These are phyloP conservation scores for Tineola bisselliella DNA, from an alignment of 2,888 invertebrate species.

Conservation along the genomic window DNA sequence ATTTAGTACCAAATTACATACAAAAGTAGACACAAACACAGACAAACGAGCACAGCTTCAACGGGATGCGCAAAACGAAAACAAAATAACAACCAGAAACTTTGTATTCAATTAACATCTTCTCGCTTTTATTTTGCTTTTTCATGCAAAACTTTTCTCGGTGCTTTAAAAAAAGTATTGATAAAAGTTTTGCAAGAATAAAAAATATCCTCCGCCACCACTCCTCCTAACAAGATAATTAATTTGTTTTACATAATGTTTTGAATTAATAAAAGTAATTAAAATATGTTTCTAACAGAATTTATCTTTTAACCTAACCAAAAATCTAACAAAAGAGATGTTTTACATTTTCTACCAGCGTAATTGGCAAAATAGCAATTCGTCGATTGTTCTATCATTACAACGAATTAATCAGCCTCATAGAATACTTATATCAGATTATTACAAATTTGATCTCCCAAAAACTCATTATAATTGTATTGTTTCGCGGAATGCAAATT, in stretches of 20 bases:
- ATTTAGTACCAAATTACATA: neutral
- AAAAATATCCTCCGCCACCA: neutral
- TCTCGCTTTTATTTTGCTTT: neutral
- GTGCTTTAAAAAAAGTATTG: neutral
- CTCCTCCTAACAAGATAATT: neutral
- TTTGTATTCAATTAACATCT: neutral
- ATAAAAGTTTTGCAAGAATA: neutral
- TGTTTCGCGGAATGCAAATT: too few relatives aligned
- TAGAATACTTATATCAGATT: too few relatives aligned
- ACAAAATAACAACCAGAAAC: neutral
- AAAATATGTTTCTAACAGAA: too few relatives aligned
- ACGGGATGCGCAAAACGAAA: neutral
- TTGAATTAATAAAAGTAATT: too few relatives aligned
- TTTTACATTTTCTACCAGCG: too few relatives aligned
- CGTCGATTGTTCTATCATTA: too few relatives aligned
- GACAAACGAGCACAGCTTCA: neutral
- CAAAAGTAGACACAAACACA: neutral
- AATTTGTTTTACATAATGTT: neutral
- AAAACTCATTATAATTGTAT: too few relatives aligned
- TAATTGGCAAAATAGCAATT: too few relatives aligned
- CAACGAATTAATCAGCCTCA: too few relatives aligned
- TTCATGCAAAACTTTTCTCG: neutral
- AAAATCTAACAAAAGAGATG: too few relatives aligned
- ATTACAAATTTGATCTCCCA: too few relatives aligned
- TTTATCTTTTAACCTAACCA: too few relatives aligned